phyloP scores from a whole-genome alignment of 1,140 invertebrate species.

The Caenorhabditis elegans region DNA sequence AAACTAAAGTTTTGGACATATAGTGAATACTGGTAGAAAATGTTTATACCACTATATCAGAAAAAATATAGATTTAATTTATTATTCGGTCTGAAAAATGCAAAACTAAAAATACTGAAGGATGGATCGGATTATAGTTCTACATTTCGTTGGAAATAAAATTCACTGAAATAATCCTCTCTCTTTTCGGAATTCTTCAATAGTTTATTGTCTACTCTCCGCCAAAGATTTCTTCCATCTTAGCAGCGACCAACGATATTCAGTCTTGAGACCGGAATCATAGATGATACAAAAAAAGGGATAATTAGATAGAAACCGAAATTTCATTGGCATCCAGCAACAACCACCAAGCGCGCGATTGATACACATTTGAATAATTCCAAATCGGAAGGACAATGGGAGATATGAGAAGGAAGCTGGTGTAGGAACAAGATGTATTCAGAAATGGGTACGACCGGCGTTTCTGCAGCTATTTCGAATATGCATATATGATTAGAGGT shows the following conservation, averaged over 20 bases:
- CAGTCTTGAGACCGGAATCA: constrained; percentile 18
- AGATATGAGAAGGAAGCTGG: not conserved
- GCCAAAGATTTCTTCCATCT: not conserved
- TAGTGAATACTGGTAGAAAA: too few relatives aligned
- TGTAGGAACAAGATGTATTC: not conserved
- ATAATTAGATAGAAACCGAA: constrained; percentile 20
- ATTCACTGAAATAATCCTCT: not conserved
- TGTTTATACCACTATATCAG: too few relatives aligned
- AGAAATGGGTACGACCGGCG: constrained; percentile 1
- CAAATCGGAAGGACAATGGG: constrained; percentile 31
- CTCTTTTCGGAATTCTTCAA: not conserved
- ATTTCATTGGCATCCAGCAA: not conserved
- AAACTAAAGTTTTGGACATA: too few relatives aligned
- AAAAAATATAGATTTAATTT: too few relatives aligned
- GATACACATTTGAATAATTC: constrained; percentile 33
- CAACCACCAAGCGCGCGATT: not conserved
- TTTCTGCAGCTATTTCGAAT: constrained; percentile 22
- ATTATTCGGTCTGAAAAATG: not conserved
- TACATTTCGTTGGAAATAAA: not conserved
- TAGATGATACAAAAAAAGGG: constrained; percentile 23
- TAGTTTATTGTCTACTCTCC: not conserved
- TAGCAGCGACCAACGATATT: not conserved
- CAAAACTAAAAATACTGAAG: not conserved
- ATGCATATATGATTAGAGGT: constrained; percentile 10
- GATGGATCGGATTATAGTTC: too few relatives aligned